Base-by-base conservation (phyloP, 2,797 vertebrate genomes). In the Coregonus sp. region DNA sequence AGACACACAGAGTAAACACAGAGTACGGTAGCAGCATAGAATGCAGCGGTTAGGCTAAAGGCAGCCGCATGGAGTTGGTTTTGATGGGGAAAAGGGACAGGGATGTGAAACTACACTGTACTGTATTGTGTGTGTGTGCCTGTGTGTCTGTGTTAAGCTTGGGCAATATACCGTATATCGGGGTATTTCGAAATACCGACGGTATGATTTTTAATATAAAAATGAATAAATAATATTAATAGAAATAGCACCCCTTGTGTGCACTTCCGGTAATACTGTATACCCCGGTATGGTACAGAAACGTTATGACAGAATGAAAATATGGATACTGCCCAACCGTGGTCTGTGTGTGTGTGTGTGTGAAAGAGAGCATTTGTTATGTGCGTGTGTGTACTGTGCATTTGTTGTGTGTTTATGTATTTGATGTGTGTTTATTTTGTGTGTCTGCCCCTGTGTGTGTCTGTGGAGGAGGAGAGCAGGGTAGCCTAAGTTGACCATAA, bases 61-160 rank as follows among this genome's bases (percentile, higher is more conserved):
- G 81, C 70, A 80, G 75, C 74, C 86, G 81, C 83, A 83, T 85
- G 84, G 83, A 69, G 75, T 6, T 20, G 78, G 71, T 70, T 0
- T 81, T 83, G 2, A 47, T 74, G 75, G 85, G 37, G 14, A 78
- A 6, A 81, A 85, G 69, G 5, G 31, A 12, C 7, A 76, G 73
- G 71, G 61, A 18, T 80, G 59, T 75, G 52, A 68, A 72, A 51
- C 47, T 51, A 51, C 47, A 71, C 56, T 77, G n/a, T 20, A 77
- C 31, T 65, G 40, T 25, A 25, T n/a, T 65, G 14, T 78, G 33
- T 66, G n/a, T 52, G 18, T 7, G 4, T 72, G 9, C 61, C 33
- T 75, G 11, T 72, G 31, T 66, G 29, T 59, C 20, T 71, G 11
- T 16, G 2, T 47, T 47, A 47, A 47, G 40, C 11, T 12, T 47